These are phyloP conservation scores for Clarias gariepinus DNA, from an alignment of 2,113 vertebrate genomes.

Conservation along the genomic window DNA sequence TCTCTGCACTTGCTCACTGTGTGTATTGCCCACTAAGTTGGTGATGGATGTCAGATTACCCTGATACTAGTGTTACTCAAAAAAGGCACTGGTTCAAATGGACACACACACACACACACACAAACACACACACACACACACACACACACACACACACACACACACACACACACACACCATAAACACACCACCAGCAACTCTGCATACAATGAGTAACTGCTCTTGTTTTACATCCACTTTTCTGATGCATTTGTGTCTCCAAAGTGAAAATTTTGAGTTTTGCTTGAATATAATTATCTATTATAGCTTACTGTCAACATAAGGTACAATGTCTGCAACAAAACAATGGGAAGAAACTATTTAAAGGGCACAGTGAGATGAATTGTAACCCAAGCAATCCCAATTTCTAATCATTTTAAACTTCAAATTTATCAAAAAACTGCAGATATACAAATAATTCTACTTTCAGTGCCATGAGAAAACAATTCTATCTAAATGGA, in stretches of 20 bases:
- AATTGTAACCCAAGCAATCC: neutral
- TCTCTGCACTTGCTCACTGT: constrained; percentile 60
- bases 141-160: too few species aligned
- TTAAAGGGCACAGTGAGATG: neutral
- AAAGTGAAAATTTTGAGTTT: neutral
- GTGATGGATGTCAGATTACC: constrained; percentile 74
- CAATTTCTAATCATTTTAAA: neutral
- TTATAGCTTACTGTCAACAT: neutral
- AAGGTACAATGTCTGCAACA: neutral
- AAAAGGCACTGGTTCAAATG: constrained; percentile 39
- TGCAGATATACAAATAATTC: neutral
- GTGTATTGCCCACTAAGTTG: constrained; percentile 64
- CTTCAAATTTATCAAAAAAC: neutral
- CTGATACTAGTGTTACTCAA: constrained; percentile 47
- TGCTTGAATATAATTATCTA: neutral
- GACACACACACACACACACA: too few species aligned
- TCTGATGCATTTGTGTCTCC: constrained; percentile 37
- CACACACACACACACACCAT: constrained; percentile 48
- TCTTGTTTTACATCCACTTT: constrained; percentile 45
- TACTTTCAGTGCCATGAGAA: neutral
- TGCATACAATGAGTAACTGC: constrained; percentile 49
- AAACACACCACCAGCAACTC: constrained; percentile 48
- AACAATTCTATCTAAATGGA: neutral
- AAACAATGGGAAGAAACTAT: neutral
- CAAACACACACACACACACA: too few species aligned